Conservation (phyloP, 2,797 vertebrate genomes). For the Eleutherodactylus coqui region DNA sequence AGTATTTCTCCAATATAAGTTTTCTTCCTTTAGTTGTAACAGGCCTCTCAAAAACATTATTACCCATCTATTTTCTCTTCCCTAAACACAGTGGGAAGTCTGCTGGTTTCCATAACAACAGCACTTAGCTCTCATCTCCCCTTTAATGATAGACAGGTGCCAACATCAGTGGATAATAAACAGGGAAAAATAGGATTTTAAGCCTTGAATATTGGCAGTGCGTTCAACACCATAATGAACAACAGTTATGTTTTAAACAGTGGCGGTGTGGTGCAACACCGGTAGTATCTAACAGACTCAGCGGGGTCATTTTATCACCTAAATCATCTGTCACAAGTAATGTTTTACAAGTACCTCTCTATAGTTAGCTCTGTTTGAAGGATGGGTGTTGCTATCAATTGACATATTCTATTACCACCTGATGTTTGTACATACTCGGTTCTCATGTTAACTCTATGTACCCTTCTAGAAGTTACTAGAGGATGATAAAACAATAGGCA, state of each 20-base stretch:
- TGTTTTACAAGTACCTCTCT: conserved; percentile 38
- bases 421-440: conserved; percentile 8
- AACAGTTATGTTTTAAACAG: conserved; percentile 41
- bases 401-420: conserved; percentile 6
- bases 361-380: conserved; percentile 42
- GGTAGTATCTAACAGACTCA: conserved; percentile 24
- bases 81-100: conserved; percentile 64
- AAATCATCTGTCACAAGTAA: conserved; percentile 41
- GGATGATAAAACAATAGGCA: not conserved
- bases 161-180: conserved; percentile 62
- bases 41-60: conserved; percentile 40
- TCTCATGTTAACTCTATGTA: not conserved
- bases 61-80: conserved; percentile 53
- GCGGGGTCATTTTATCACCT: conserved; percentile 39
- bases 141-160: conserved; percentile 68
- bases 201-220: conserved; percentile 10
- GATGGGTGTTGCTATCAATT: conserved; percentile 6
- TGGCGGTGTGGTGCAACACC: conserved; percentile 1
- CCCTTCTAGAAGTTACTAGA: not conserved
- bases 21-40: conserved; percentile 37
- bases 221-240: conserved; percentile 30
- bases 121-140: conserved; percentile 54
- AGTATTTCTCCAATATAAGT: conserved; percentile 39
- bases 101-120: conserved; percentile 69
- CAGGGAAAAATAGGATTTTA: conserved; percentile 10